These are phyloP conservation scores for Gnathonemus echidnorhynchus DNA, from an alignment of 2,113 vertebrate species.

Conservation along the genomic window DNA sequence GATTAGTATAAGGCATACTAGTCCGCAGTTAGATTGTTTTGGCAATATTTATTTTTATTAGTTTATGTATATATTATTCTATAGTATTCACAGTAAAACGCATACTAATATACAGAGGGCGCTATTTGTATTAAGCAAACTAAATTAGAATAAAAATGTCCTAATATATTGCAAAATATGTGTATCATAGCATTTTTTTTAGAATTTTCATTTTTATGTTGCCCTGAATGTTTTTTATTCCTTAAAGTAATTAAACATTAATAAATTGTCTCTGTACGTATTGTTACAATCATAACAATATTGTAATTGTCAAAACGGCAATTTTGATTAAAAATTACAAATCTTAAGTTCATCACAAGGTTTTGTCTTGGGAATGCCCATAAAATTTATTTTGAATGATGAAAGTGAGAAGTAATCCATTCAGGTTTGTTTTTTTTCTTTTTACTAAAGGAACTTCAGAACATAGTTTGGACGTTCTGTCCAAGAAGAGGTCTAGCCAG, in stretches of 20 bases:
- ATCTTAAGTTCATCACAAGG: not conserved
- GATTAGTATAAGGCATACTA: not conserved
- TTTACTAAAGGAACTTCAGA: not conserved
- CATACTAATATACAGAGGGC: not conserved
- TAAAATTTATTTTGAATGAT: not conserved
- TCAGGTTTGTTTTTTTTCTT: not conserved
- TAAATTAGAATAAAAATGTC: not conserved
- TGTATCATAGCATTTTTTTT: not conserved
- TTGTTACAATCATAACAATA: not conserved
- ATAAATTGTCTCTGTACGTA: not conserved
- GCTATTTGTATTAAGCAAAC: not conserved
- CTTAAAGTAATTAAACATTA: not conserved
- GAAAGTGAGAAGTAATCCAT: not conserved
- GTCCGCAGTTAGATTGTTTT: not conserved
- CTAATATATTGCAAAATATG: not conserved
- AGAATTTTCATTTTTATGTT: not conserved
- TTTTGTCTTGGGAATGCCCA: not conserved
- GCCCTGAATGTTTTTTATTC: not conserved
- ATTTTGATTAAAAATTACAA: not conserved
- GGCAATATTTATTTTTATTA: not conserved
- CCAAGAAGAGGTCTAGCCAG: not conserved
- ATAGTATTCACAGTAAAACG: not conserved
- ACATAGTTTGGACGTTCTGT: not conserved
- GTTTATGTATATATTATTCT: not conserved
- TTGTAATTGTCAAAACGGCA: not conserved